These are phyloP conservation scores for Chascanopsetta lugubris DNA, from an alignment of 2,113 vertebrate species.

Conservation along the genomic window DNA sequence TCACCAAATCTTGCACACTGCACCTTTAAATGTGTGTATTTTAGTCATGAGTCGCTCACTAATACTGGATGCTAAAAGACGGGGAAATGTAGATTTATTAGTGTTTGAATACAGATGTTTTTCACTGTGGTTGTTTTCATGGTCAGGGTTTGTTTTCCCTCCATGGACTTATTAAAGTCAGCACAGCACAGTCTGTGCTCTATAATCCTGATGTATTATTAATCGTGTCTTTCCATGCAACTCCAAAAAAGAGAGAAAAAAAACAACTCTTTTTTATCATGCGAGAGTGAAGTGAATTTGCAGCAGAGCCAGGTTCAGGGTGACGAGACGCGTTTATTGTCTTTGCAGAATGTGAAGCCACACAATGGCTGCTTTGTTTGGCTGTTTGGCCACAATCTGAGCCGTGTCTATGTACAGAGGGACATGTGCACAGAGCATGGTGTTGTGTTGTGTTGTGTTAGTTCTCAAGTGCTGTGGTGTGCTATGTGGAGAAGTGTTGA, in stretches of 20 bases:
- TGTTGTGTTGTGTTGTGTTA: conserved; percentile 21
- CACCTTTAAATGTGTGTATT: conserved; percentile 32
- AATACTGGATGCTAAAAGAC: conserved; percentile 22
- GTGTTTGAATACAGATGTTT: conserved; percentile 73
- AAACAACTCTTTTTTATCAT: conserved; percentile 60
- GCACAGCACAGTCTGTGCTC: conserved; percentile 70
- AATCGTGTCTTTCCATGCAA: conserved; percentile 73
- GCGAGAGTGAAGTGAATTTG: conserved; percentile 65
- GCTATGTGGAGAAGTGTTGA: conserved; percentile 28
- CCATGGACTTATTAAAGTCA: conserved; percentile 76
- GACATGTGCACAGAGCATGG: conserved; percentile 27
- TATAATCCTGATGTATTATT: conserved; percentile 82
- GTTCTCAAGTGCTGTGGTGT: conserved; percentile 38
- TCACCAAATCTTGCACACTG: too few relatives aligned
- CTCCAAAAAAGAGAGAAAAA: conserved; percentile 57
- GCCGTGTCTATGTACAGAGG: conserved; percentile 25
- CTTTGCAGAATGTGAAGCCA: conserved; percentile 51
- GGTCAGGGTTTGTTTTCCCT: conserved; percentile 71
- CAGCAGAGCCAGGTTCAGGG: conserved; percentile 55
- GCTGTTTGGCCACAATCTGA: conserved; percentile 23
- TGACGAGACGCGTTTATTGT: conserved; percentile 73
- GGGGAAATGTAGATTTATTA: conserved; percentile 50
- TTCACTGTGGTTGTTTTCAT: conserved; percentile 66
- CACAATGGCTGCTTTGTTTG: conserved; percentile 56
- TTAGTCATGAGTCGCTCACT: conserved; percentile 45